Base-by-base conservation (phyloP, 2,888 invertebrate genomes). In the Halictus quadricinctus region DNA sequence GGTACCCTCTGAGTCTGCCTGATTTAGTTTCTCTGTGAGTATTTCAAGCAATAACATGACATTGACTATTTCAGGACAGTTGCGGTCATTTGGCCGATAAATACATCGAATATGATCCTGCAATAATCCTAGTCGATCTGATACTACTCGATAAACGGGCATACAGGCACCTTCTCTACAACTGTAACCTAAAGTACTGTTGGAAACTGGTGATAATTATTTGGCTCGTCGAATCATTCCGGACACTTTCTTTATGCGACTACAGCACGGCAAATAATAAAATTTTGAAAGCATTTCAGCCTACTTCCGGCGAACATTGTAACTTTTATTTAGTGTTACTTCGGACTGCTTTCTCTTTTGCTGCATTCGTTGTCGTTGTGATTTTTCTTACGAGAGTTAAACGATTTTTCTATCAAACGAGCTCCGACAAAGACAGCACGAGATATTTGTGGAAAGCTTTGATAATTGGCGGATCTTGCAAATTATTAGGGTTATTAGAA, bases 41-140 rank as follows among this genome's bases (percentile, higher is more conserved):
- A 58, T 58, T 58, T 58, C 10, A 21, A 64, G 29, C 10, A 15
- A 29, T 64, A 36, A 69, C 41, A 0, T 10, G 41, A 21, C 78
- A 70, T 70, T 81, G 69, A 50, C 54, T 41, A 79, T 90, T 95
- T 93, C 91, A 98, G 98, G 96, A 96, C 15, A 95, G 95, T 86
- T 99, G 99, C 93, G 96, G 96, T 74, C 95, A 96, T 72, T 94
- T 97, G 21, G 97, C 98, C 0, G 99, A 99, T 94, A 98, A 98
- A 94, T 99, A 98, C 93, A 97, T 98, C 84, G 98, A 99, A 95
- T 98, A 97, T 94, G 99, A 99, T 93, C 96, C 97, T n/a, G 97
- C 98, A 0, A 97, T 98, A 88, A 97, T 98, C 0, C 96, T 98
- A 92, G 97, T 99, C 84, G 98, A 99, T 94, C 95, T 98, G 46